A percentile compares a stretch with the other conserved stretches of the same genome.
phyloP scores from a whole-genome alignment of 2,888 invertebrate species.

The Halictus ligatus region DNA sequence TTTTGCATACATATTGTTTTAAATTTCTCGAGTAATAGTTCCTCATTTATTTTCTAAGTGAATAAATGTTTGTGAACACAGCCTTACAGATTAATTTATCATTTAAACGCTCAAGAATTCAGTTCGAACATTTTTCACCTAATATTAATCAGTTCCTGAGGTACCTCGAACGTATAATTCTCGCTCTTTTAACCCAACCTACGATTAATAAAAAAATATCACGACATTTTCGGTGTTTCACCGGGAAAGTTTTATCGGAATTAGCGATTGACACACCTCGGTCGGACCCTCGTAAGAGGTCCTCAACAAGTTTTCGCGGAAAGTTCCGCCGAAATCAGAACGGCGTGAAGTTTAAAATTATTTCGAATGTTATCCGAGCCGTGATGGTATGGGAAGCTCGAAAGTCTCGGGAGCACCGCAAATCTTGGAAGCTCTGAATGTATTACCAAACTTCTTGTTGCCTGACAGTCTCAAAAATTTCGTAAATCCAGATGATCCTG shows the following conservation, averaged over 20 bases:
- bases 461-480: conserved; percentile 51
- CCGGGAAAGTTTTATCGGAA: conserved; percentile 2
- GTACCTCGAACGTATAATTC: not conserved
- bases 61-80: no score
- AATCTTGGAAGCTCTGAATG: conserved; percentile 59
- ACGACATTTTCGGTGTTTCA: not conserved
- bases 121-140: no score
- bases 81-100: no score
- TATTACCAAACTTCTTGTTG: conserved; percentile 43
- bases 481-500: conserved; percentile 33
- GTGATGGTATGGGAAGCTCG: conserved; percentile 50
- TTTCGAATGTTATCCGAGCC: conserved; percentile 57
- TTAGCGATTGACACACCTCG: conserved; percentile 14
- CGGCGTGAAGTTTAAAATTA: conserved; percentile 59
- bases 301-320: conserved; percentile 43
- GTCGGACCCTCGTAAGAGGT: conserved; percentile 46
- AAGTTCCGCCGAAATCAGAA: conserved; percentile 43
- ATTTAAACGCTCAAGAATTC: no score
- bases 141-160: no score
- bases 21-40: no score
- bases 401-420: conserved; percentile 54
- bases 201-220: not conserved
- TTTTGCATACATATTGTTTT: no score
- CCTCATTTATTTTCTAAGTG: no score
- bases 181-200: not conserved